These are phyloP conservation scores for Loriculus beryllinus DNA, from an alignment of 2,797 vertebrate genomes.

Conservation along the genomic window DNA sequence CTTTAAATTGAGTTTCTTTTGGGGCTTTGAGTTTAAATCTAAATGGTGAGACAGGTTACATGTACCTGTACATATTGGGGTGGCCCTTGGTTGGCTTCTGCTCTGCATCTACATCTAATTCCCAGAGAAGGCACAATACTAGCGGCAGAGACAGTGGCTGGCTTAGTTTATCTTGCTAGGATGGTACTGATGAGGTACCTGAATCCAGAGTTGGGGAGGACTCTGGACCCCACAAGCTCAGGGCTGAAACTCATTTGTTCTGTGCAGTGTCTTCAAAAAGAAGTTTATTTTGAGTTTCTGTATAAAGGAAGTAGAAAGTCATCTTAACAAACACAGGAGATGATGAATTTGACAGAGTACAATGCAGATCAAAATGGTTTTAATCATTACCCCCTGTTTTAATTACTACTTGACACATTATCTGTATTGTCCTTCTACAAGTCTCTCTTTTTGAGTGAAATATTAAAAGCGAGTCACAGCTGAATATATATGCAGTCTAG, in stretches of 20 bases:
- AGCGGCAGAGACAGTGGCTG: background rate
- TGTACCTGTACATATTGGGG: background rate
- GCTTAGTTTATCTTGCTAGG: background rate
- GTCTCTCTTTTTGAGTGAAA: conserved; percentile 55
- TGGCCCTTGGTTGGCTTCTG: background rate
- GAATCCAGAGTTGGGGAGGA: background rate
- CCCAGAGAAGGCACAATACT: background rate
- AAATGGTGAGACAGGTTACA: background rate
- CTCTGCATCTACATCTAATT: background rate
- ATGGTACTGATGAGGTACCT: background rate
- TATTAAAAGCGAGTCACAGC: conserved; percentile 59
- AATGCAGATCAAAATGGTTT: conserved; percentile 46
- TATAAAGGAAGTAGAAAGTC: conserved; percentile 29
- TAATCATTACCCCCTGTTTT: conserved; percentile 61
- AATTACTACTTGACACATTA: conserved; percentile 66
- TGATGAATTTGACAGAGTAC: conserved; percentile 43
- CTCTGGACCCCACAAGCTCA: background rate
- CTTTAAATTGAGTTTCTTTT: background rate
- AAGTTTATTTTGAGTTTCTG: conserved; percentile 37
- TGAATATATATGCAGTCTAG: conserved; percentile 61
- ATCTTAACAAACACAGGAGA: conserved; percentile 28
- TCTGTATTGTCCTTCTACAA: conserved; percentile 55
- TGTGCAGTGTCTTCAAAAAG: background rate
- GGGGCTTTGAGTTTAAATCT: background rate
- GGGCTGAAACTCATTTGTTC: background rate